phyloP scores from a whole-genome alignment of 1,140 invertebrate genomes.

The Euura saliciscinereae region DNA sequence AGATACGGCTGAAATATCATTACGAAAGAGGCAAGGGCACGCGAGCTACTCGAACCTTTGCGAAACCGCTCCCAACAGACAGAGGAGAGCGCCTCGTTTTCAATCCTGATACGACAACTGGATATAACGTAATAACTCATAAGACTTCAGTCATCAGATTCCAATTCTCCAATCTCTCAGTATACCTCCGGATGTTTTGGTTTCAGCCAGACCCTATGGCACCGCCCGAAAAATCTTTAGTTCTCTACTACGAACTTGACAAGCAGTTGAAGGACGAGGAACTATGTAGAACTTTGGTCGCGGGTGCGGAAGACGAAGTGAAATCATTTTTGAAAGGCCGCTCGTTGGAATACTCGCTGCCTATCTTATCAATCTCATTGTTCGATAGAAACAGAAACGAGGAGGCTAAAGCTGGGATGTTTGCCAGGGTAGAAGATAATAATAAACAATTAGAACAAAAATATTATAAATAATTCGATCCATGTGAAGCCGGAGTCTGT shows the following conservation, averaged over 20 bases:
- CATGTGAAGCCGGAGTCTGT: not conserved
- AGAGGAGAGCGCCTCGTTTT: conserved; percentile 68
- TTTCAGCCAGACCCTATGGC: conserved; percentile 66
- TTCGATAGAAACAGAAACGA: conserved; percentile 65
- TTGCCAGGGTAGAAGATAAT: conserved; percentile 41
- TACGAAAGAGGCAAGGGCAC: conserved; percentile 72
- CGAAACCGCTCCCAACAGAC: conserved; percentile 70
- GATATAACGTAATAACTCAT: conserved; percentile 61
- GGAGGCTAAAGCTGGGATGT: conserved; percentile 52
- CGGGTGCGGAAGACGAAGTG: conserved; percentile 60
- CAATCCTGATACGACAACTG: conserved; percentile 65
- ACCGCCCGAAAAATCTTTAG: conserved; percentile 65
- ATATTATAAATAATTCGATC: not conserved
- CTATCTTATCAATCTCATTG: conserved; percentile 57
- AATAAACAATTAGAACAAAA: not conserved
- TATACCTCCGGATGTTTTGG: not conserved
- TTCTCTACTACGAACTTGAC: conserved; percentile 63
- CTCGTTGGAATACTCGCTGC: conserved; percentile 51
- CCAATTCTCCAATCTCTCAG: not conserved
- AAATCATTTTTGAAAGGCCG: conserved; percentile 54
- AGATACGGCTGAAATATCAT: conserved; percentile 72
- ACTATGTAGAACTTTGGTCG: conserved; percentile 48
- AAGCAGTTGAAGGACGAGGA: conserved; percentile 61
- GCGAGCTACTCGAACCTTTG: conserved; percentile 67
- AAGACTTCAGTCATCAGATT: conserved; percentile 9